A percentile compares a stretch with the other conserved stretches of the same genome.
These are phyloP conservation scores for Papilio machaon DNA, from an alignment of 1,140 invertebrate genomes.

Conservation along the genomic window DNA sequence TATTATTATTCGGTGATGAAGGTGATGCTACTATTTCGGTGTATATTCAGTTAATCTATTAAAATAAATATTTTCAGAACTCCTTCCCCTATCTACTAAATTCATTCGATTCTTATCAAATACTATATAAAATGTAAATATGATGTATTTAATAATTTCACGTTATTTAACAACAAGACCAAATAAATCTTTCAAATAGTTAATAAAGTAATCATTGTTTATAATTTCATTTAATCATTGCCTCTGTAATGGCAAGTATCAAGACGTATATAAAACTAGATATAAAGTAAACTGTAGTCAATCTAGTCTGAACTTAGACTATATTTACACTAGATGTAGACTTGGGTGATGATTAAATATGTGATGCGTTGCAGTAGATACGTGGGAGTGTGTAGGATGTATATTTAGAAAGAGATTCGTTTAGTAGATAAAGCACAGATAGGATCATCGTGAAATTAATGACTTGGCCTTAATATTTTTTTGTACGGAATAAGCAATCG, in stretches of 20 bases:
- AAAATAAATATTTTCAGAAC: background rate
- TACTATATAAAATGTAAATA: background rate
- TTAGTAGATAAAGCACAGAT: constrained; percentile 43
- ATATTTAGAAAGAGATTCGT: constrained; percentile 43
- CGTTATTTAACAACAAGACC: background rate
- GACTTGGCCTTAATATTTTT: constrained; percentile 48
- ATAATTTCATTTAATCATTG: background rate
- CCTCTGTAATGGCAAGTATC: background rate
- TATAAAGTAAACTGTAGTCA: constrained; percentile 47
- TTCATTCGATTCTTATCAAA: background rate
- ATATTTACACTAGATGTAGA: constrained; percentile 58
- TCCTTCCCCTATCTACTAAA: background rate
- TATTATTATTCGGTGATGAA: background rate
- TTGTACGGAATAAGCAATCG: constrained; percentile 43
- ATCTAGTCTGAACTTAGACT: constrained; percentile 48
- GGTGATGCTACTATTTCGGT: background rate
- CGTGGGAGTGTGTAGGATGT: constrained; percentile 54
- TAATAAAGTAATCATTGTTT: constrained; percentile 1
- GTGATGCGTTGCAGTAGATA: constrained; percentile 58
- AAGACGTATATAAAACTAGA: constrained; percentile 33
- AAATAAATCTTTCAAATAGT: background rate
- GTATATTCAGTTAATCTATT: background rate
- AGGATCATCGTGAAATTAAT: constrained; percentile 42
- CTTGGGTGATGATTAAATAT: constrained; percentile 53
- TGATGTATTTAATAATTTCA: background rate